Percentiles rank a stretch among this genome's conserved stretches.
Conservation (phyloP, 2,113 vertebrate genomes). For the Oryzias melastigma region DNA sequence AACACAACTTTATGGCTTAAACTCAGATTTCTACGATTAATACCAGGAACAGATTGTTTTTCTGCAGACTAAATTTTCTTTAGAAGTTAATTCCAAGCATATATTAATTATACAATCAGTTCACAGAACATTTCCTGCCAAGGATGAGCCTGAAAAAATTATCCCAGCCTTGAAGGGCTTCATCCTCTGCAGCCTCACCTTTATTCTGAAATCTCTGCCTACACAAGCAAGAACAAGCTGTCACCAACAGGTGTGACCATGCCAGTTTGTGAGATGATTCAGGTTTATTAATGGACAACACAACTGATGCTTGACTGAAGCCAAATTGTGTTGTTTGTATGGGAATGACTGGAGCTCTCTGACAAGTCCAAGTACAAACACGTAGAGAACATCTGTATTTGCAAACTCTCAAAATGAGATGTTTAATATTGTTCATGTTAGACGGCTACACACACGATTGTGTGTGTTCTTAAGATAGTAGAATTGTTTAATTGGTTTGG, state of each 20-base stretch:
- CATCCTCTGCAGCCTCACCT: conserved; percentile 20
- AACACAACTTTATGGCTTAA: neutral
- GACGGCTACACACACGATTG: too few relatives aligned
- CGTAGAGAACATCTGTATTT: too few relatives aligned
- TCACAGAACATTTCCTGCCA: neutral
- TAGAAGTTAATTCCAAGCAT: neutral
- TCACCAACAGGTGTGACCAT: conserved; percentile 8
- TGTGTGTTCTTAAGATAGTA: too few relatives aligned
- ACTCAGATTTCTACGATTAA: neutral
- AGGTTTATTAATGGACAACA: conserved; percentile 1
- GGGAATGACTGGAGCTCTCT: too few relatives aligned
- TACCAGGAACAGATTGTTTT: neutral
- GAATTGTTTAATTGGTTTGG: too few relatives aligned
- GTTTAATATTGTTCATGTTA: too few relatives aligned
- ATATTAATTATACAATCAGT: neutral
- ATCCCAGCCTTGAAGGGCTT: conserved; percentile 7
- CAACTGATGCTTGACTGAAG: neutral
- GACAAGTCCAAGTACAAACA: too few relatives aligned
- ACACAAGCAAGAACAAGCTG: conserved; percentile 34
- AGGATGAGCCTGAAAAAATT: neutral
- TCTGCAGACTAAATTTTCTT: neutral
- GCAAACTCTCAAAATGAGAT: too few relatives aligned
- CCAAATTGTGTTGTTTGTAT: conserved; percentile 5
- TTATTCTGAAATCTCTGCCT: conserved; percentile 7
- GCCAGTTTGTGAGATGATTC: conserved; percentile 35